A percentile compares a stretch with the other conserved stretches of the same genome.
Conservation (phyloP, 2,797 vertebrate genomes). For the Pempheris klunzingeri region DNA sequence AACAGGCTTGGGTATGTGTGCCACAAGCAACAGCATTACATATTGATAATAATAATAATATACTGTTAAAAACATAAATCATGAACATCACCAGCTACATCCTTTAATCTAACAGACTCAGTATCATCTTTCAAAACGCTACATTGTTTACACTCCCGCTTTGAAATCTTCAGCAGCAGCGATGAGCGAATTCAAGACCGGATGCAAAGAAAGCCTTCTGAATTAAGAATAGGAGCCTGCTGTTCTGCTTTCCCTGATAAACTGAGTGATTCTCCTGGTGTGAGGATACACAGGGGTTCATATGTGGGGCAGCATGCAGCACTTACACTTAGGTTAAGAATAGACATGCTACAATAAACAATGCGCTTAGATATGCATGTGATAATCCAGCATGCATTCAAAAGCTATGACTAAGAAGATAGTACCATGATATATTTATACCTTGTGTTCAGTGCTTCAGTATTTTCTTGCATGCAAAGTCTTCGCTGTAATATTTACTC, state of each 20-base stretch:
- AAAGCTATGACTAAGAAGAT: constrained; percentile 33
- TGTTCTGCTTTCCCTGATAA: constrained; percentile 29
- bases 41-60: too few species aligned
- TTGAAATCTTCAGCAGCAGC: constrained; percentile 7
- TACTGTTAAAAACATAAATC: too few species aligned
- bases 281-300: constrained; percentile 37
- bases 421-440: constrained; percentile 30
- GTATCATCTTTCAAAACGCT: constrained; percentile 7
- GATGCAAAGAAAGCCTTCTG: constrained; percentile 9
- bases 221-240: constrained; percentile 25
- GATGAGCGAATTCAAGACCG: neutral
- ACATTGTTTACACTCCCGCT: constrained; percentile 20
- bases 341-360: constrained; percentile 43
- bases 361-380: constrained; percentile 36
- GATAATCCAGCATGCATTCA: constrained; percentile 27
- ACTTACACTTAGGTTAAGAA: constrained; percentile 6
- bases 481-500: constrained; percentile 18
- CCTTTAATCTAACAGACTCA: neutral
- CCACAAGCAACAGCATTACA: too few species aligned
- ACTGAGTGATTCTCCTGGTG: constrained; percentile 12
- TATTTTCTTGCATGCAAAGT: constrained; percentile 15
- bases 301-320: constrained; percentile 13
- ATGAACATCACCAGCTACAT: neutral
- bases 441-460: neutral
- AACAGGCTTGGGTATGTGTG: too few species aligned